Evolutionary conservation across 2,113 vertebrate genomes (phyloP).

Genomic region (Chauna torquata): DNA sequence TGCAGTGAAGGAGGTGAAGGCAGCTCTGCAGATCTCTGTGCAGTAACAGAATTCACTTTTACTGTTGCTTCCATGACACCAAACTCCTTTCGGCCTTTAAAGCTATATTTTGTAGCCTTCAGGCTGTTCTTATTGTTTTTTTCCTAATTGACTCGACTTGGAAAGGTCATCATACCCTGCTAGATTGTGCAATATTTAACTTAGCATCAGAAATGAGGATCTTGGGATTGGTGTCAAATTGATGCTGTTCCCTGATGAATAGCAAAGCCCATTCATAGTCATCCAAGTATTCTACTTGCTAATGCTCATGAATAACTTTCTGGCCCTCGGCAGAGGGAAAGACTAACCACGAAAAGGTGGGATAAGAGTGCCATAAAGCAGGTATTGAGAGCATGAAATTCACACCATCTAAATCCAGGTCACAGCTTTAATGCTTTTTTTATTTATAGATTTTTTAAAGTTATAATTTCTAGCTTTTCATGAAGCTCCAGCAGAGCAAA

Average conservation of each 20-base stretch:
- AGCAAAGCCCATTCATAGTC: conserved; percentile 53
- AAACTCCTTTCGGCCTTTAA: neutral
- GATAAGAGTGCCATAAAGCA: neutral
- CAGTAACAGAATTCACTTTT: neutral
- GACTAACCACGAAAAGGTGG: neutral
- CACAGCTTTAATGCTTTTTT: neutral
- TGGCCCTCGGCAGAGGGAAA: conserved; percentile 12
- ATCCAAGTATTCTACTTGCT: conserved; percentile 44
- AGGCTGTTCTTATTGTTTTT: neutral
- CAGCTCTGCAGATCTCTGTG: neutral
- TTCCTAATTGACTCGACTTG: neutral
- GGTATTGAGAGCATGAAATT: neutral
- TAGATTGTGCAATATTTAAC: conserved; percentile 53
- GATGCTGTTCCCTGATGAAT: conserved; percentile 26
- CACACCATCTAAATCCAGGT: neutral
- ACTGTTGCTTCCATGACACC: neutral
- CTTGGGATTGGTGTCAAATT: conserved; percentile 23
- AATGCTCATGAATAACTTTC: conserved; percentile 33
- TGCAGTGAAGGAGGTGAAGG: neutral
- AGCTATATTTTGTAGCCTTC: conserved; percentile 4
- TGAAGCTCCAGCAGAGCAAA: neutral
- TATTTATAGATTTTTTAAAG: neutral
- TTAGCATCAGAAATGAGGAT: conserved; percentile 45
- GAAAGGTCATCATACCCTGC: neutral
- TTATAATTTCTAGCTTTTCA: neutral